These are phyloP conservation scores for Anagrus nilaparvatae DNA, from an alignment of 1,140 invertebrate species.

Conservation along the genomic window DNA sequence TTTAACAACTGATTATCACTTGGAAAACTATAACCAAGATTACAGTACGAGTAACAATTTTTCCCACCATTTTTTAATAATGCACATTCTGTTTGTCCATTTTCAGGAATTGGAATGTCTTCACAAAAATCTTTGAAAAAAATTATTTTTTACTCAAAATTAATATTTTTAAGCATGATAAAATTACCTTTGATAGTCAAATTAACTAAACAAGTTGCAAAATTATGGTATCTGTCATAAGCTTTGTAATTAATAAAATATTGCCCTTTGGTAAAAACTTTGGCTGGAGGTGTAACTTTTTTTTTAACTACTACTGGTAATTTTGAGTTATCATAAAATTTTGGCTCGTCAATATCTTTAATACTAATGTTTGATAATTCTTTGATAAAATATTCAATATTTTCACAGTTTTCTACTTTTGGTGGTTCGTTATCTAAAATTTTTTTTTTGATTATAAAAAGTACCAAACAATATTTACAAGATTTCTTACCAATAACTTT, in stretches of 20 bases:
- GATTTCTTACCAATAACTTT: conserved; percentile 38
- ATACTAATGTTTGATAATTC: conserved; percentile 32
- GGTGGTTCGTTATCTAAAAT: conserved; percentile 51
- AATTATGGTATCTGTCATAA: conserved; percentile 49
- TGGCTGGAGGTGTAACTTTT: conserved; percentile 17
- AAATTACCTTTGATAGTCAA: conserved; percentile 53
- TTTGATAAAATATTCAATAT: conserved; percentile 46
- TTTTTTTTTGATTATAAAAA: neutral
- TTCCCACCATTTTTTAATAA: conserved; percentile 33
- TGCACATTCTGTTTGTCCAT: conserved; percentile 49
- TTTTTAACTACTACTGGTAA: conserved; percentile 32
- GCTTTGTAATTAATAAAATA: conserved; percentile 51
- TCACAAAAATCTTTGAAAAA: conserved; percentile 43
- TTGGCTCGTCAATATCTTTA: conserved; percentile 48
- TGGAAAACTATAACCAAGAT: conserved; percentile 52
- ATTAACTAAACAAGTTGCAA: conserved; percentile 48
- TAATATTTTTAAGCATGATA: neutral
- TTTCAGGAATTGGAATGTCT: conserved; percentile 42
- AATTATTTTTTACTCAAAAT: neutral
- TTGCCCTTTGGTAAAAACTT: conserved; percentile 45
- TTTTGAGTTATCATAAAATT: conserved; percentile 60
- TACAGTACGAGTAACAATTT: conserved; percentile 48
- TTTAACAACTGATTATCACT: conserved; percentile 24
- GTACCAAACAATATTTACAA: conserved; percentile 1
- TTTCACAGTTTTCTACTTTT: conserved; percentile 51